These are phyloP conservation scores for Falco punctatus DNA, from an alignment of 2,113 vertebrate species.

Conservation along the genomic window DNA sequence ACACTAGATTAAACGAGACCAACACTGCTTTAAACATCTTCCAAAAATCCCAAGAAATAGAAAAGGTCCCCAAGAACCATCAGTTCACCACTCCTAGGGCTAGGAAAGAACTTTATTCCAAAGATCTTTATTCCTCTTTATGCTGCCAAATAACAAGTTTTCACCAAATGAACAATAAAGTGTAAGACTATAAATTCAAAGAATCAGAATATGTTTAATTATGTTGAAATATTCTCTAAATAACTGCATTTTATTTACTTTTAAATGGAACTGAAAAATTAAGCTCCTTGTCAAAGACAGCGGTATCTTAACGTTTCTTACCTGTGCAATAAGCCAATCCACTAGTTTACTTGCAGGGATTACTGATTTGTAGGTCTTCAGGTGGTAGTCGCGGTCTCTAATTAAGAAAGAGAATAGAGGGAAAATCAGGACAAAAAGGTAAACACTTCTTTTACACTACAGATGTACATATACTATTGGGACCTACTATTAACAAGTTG, in stretches of 20 bases:
- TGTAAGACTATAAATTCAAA: neutral
- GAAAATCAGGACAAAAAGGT: neutral
- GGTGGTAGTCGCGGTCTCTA: constrained; percentile 94
- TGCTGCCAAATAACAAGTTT: neutral
- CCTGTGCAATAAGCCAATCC: constrained; percentile 96
- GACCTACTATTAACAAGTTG: neutral
- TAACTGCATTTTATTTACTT: neutral
- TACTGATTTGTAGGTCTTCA: constrained; percentile 98
- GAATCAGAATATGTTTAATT: neutral
- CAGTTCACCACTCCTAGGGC: neutral
- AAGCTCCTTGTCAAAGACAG: neutral
- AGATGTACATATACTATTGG: neutral
- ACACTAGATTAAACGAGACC: neutral
- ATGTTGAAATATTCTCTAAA: neutral
- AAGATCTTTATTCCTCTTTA: neutral
- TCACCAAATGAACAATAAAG: neutral
- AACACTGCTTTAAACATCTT: neutral
- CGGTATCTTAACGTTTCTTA: constrained; percentile 55
- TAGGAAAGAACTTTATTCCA: neutral
- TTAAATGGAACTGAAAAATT: neutral
- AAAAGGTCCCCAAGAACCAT: neutral
- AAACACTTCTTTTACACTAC: neutral
- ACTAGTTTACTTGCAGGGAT: constrained; percentile 94
- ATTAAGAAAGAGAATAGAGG: constrained; percentile 8
- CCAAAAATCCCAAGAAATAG: neutral